phyloP scores from a whole-genome alignment of 1,140 invertebrate genomes.

The Amyelois transitella region DNA sequence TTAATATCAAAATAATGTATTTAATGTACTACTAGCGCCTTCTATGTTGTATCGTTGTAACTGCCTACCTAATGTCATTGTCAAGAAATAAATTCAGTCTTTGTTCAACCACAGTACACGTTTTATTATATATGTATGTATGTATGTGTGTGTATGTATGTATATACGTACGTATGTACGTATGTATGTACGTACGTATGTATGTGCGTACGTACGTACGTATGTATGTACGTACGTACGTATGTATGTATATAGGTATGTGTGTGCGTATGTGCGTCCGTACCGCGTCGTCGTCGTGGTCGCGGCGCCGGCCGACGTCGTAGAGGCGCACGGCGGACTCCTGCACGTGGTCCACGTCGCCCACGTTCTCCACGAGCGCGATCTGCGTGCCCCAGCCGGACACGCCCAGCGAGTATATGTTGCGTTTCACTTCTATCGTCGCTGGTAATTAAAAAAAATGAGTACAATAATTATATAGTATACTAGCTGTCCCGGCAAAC shows the following conservation, averaged over 20 bases:
- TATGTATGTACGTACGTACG: not conserved
- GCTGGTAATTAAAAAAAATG: slow-evolving; percentile 76
- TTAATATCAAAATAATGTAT: too few species aligned
- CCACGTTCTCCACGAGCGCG: slow-evolving; percentile 88
- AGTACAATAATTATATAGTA: not conserved
- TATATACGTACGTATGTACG: not conserved
- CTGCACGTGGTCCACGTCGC: slow-evolving; percentile 83
- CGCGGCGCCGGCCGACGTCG: slow-evolving; percentile 83
- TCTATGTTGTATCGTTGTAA: too few species aligned
- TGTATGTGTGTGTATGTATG: not conserved
- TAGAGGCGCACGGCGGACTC: slow-evolving; percentile 90
- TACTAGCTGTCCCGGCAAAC: too few species aligned
- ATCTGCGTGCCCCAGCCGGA: slow-evolving; percentile 87
- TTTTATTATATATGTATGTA: slow-evolving; percentile 5
- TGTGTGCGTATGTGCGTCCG: slow-evolving; percentile 17
- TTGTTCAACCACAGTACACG: too few species aligned
- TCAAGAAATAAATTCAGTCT: too few species aligned
- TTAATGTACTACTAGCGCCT: too few species aligned
- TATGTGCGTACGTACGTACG: not conserved
- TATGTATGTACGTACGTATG: not conserved
- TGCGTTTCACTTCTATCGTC: slow-evolving; percentile 91
- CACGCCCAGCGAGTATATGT: slow-evolving; percentile 84
- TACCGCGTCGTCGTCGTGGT: slow-evolving; percentile 84
- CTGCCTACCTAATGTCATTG: too few species aligned
- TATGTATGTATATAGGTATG: not conserved